Percentiles rank a stretch among this genome's conserved stretches.
Conservation (phyloP, 2,888 invertebrate species). For the Tanytarsus gracilentus region DNA sequence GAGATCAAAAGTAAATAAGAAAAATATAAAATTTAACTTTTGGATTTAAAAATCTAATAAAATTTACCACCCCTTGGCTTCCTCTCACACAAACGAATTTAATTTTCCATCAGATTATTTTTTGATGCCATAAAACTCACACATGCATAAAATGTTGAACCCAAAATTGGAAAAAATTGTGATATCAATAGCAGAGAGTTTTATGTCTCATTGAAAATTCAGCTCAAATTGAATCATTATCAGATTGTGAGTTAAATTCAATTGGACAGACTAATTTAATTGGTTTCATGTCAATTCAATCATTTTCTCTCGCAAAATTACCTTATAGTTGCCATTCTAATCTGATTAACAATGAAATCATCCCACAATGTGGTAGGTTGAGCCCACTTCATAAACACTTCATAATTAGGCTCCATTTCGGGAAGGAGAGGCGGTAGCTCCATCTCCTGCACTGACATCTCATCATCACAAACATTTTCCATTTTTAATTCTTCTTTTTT, state of each 20-base stretch:
- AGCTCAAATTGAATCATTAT: constrained; percentile 23
- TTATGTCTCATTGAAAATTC: too few species aligned
- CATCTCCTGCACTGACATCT: constrained; percentile 18
- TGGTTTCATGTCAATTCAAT: constrained; percentile 14
- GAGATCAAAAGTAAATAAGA: too few species aligned
- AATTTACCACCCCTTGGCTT: too few species aligned
- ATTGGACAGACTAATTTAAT: constrained; percentile 17
- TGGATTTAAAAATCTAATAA: too few species aligned
- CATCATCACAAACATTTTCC: constrained; percentile 22
- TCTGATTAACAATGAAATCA: constrained; percentile 18
- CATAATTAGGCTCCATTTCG: constrained; percentile 24
- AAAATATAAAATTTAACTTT: too few species aligned
- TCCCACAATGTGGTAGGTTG: constrained; percentile 24
- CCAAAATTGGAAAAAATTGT: background rate
- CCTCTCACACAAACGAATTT: too few species aligned
- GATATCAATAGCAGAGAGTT: background rate
- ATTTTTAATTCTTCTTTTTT: constrained; percentile 1
- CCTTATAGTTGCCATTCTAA: constrained; percentile 23
- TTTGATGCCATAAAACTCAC: background rate
- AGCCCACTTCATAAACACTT: constrained; percentile 26
- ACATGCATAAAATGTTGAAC: background rate
- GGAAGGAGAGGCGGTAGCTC: too few species aligned
- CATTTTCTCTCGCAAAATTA: background rate
- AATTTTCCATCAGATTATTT: too few species aligned
- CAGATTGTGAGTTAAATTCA: background rate